phyloP scores from a whole-genome alignment of 2,797 vertebrate genomes.

The Oryzias sinensis region DNA sequence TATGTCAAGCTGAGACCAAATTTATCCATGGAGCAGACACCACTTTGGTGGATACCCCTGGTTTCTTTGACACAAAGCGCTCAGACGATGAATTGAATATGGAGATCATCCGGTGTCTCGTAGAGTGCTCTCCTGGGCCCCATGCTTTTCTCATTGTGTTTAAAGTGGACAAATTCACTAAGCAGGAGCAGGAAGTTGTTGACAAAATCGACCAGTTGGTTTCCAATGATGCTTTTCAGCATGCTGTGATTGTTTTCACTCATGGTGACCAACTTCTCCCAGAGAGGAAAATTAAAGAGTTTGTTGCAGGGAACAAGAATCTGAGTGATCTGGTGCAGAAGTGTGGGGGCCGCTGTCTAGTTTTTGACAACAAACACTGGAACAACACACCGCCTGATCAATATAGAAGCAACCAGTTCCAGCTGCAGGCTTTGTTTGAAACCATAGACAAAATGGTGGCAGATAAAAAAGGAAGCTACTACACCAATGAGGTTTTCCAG shows the following conservation, averaged over 20 bases:
- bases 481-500: constrained; percentile 39
- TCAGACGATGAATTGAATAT: constrained; percentile 21
- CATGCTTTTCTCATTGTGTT: constrained; percentile 68
- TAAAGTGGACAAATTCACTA: constrained; percentile 62
- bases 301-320: constrained; percentile 20
- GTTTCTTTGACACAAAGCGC: constrained; percentile 33
- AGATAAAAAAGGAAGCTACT: constrained; percentile 24
- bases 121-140: constrained; percentile 56
- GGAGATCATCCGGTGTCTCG: constrained; percentile 46
- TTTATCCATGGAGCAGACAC: constrained; percentile 11
- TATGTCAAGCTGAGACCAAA: constrained; percentile 35
- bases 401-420: constrained; percentile 50
- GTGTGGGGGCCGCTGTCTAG: constrained; percentile 46
- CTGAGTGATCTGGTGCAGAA: constrained; percentile 44
- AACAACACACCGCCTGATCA: background rate
- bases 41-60: constrained; percentile 60
- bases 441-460: constrained; percentile 46
- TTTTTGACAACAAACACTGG: constrained; percentile 54
- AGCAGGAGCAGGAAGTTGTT: constrained; percentile 44
- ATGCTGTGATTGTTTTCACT: constrained; percentile 59
- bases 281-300: constrained; percentile 26
- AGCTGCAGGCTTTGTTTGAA: constrained; percentile 35
- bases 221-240: constrained; percentile 47
- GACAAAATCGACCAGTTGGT: constrained; percentile 38
- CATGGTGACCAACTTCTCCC: constrained; percentile 40